A percentile compares a stretch with the other conserved stretches of the same genome.
phyloP scores from a whole-genome alignment of 2,113 vertebrate genomes.

The Numida meleagris region DNA sequence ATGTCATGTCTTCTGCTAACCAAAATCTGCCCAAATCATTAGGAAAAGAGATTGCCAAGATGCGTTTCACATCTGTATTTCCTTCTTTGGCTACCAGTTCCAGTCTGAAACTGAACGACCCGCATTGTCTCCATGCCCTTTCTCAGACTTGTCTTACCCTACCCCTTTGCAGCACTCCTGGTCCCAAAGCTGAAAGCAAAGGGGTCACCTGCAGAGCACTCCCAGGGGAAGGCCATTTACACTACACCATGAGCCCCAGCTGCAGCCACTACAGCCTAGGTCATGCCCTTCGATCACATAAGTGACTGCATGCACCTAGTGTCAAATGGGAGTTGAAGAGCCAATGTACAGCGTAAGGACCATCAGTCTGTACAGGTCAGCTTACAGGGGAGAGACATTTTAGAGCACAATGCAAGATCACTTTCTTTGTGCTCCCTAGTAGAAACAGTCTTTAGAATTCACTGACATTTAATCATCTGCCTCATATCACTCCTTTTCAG shows the following conservation, averaged over 20 bases:
- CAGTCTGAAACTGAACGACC: background rate
- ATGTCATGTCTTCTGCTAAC: background rate
- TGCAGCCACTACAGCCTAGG: background rate
- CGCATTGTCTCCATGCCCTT: background rate
- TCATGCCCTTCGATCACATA: background rate
- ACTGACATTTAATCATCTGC: conserved; percentile 72
- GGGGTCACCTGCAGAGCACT: background rate
- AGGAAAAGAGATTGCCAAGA: background rate
- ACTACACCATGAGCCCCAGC: background rate
- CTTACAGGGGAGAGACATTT: conserved; percentile 34
- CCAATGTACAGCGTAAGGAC: background rate
- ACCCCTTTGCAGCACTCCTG: background rate
- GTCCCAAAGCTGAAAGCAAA: background rate
- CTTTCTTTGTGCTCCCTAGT: conserved; percentile 61
- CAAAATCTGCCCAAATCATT: background rate
- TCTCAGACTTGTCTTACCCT: background rate
- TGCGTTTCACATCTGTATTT: background rate
- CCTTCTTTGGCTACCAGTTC: background rate
- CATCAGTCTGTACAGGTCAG: background rate
- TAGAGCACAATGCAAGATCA: conserved; percentile 48
- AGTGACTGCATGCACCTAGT: background rate
- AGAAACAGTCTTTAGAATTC: conserved; percentile 68
- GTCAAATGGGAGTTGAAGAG: background rate
- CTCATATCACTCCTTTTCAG: conserved; percentile 64
- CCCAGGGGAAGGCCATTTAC: background rate